Percentiles rank a stretch among this genome's conserved stretches.
Evolutionary conservation across 2,888 invertebrate genomes (phyloP).

Genomic region (Seira musarum): DNA sequence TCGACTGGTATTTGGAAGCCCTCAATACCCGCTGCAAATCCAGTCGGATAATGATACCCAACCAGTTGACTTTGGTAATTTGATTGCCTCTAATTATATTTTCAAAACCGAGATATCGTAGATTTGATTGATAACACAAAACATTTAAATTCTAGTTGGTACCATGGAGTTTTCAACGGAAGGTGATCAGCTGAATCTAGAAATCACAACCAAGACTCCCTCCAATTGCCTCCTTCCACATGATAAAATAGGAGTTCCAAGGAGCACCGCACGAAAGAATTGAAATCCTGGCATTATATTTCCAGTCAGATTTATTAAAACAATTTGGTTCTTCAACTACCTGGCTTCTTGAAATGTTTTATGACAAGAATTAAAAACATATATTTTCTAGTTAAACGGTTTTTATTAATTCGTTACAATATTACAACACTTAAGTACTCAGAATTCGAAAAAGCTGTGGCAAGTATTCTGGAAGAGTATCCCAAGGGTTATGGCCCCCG

Average conservation of each 20-base stretch:
- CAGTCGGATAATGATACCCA: constrained; percentile 20
- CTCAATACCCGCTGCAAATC: constrained; percentile 30
- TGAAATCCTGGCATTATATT: too few relatives aligned
- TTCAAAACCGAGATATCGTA: too few relatives aligned
- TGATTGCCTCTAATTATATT: not conserved
- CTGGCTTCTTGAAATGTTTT: too few relatives aligned
- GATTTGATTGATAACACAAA: too few relatives aligned
- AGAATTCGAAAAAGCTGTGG: constrained; percentile 50
- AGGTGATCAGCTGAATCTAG: constrained; percentile 27
- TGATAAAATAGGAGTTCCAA: constrained; percentile 55
- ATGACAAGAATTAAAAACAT: too few relatives aligned
- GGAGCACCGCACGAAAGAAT: too few relatives aligned
- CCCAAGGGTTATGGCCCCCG: constrained; percentile 62
- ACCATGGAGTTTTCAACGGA: constrained; percentile 35
- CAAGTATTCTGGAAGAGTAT: constrained; percentile 61
- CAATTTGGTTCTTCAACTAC: too few relatives aligned
- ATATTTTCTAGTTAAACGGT: too few relatives aligned
- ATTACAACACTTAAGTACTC: too few relatives aligned
- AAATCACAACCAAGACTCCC: constrained; percentile 48
- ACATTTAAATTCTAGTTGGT: constrained; percentile 28
- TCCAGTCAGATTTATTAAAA: too few relatives aligned
- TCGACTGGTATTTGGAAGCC: constrained; percentile 9
- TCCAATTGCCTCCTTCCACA: constrained; percentile 57
- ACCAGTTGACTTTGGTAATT: constrained; percentile 32
- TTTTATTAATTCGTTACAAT: too few relatives aligned